phyloP scores from a whole-genome alignment of 2,888 invertebrate genomes.

The Eustalomyia histrio region DNA sequence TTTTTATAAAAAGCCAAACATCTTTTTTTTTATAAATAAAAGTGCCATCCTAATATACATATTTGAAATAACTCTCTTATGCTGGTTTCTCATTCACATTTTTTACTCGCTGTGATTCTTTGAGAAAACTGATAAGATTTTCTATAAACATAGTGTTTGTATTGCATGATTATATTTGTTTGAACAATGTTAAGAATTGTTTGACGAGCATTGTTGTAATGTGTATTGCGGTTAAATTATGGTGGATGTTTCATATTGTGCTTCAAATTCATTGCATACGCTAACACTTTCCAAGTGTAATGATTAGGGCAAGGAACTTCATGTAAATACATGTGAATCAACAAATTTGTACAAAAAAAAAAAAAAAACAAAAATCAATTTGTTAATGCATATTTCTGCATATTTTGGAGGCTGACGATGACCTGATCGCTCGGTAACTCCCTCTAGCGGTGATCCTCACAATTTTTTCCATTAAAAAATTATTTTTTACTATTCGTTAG shows the following conservation, averaged over 20 bases:
- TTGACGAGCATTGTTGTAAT: conserved; percentile 11
- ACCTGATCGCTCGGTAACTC: no score
- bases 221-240: conserved; percentile 43
- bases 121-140: conserved; percentile 51
- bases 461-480: no score
- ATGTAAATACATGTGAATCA: no score
- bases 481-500: no score
- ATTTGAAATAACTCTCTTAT: conserved; percentile 10
- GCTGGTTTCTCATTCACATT: conserved; percentile 33
- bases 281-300: conserved; percentile 45
- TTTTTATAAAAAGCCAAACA: no score
- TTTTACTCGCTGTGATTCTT: conserved; percentile 31
- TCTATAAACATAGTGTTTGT: conserved; percentile 42
- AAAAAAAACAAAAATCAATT: no score
- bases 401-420: no score
- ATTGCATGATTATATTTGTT: conserved; percentile 51
- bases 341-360: no score
- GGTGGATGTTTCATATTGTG: conserved; percentile 41
- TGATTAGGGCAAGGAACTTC: no score
- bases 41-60: background rate
- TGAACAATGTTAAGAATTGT: conserved; percentile 42
- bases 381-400: no score
- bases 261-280: conserved; percentile 66
- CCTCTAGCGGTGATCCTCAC: no score
- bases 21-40: background rate